Evolutionary conservation across 2,113 vertebrate species (phyloP), one percentile per base, ranked within the genome.

Genomic region (Etheostoma spectabile): DNA sequence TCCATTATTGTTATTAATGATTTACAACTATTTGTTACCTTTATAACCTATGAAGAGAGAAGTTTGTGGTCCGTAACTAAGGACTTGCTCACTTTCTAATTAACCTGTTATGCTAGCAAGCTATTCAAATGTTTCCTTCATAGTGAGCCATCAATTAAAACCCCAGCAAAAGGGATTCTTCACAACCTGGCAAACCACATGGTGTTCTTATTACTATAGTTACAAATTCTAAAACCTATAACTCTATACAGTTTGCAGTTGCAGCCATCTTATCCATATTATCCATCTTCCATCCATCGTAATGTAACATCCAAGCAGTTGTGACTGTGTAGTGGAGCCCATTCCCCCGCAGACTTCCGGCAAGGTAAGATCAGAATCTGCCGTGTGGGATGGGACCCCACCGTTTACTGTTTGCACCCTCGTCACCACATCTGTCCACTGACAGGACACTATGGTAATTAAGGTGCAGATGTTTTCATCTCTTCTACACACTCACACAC

Each of bases 361-460:
- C 79, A 56, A 42, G 68, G 24, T 69, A 38, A 18, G 16, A 22
- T 59, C 24, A 56, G 30, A 57, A 56, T 55, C 76, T 4, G 81
- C 52, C 35, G 12, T 27, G 76, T 30, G 14, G 53, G 27, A 61
- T 15, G 19, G 35, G 61, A 52, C 27, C 64, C 85, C 87, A 80
- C 79, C 1, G 3, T 22, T 79, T 86, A 24, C 82, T 93, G 86
- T 92, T 18, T 14, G 91, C 91, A 92, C 89, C 91, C 91, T 93
- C 87, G 89, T 93, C 91, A 92, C 83, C 93, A 86, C 69, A 30
- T 68, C 86, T 79, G 83, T 61, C 89, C 85, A 93, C 87, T 14
- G 81, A 51, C 35, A 90, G 77, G 77, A 74, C 88, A 73, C 57
- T 3, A 14, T 83, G 93, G 89, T 89, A 92, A 92, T 93, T 91